Conservation (phyloP, 1,140 invertebrate genomes). For the Hypsibius dujardini region DNA sequence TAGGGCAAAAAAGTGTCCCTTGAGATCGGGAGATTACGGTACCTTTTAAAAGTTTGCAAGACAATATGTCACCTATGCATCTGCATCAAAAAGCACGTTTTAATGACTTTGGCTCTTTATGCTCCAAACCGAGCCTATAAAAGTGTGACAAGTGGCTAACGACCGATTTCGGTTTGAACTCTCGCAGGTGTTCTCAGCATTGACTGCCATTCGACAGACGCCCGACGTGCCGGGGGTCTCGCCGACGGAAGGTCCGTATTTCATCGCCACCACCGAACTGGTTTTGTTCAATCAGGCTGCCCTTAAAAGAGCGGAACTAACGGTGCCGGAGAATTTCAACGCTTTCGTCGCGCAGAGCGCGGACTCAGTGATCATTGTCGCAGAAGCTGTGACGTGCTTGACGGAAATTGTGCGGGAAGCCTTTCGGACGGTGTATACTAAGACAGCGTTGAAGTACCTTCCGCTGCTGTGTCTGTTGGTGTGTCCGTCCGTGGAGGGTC, state of each 20-base stretch:
- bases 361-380: not conserved
- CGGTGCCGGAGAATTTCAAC: not conserved
- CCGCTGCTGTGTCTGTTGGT: not conserved
- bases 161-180: too few species aligned
- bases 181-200: too few species aligned
- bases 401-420: not conserved
- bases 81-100: too few species aligned
- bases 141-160: too few species aligned
- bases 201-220: too few species aligned
- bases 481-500: not conserved
- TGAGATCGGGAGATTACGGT: too few species aligned
- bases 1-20: too few species aligned
- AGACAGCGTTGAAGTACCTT: not conserved
- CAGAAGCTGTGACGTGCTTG: not conserved
- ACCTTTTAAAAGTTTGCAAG: too few species aligned
- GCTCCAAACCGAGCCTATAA: too few species aligned
- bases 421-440: not conserved
- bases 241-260: not conserved
- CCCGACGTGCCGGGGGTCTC: too few species aligned
- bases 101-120: too few species aligned
- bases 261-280: not conserved
- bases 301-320: not conserved
- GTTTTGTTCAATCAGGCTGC: not conserved
- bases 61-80: too few species aligned
- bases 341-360: conserved; percentile 1